These are phyloP conservation scores for Tragopan temminckii DNA, from an alignment of 2,797 vertebrate species.

Conservation along the genomic window DNA sequence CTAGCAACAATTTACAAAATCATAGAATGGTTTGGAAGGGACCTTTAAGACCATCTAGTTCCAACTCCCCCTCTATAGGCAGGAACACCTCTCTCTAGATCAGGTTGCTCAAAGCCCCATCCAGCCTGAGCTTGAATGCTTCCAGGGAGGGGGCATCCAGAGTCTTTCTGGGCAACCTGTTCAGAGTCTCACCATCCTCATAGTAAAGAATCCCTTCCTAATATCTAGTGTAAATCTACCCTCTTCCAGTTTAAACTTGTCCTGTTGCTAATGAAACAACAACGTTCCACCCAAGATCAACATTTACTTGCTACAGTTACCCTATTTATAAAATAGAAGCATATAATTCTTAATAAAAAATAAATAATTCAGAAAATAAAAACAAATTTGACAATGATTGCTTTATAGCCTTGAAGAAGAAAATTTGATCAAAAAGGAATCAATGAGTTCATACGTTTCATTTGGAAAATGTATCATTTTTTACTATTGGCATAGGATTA, in stretches of 20 bases:
- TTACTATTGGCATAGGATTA: background rate
- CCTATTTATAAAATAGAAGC: background rate
- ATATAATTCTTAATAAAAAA: background rate
- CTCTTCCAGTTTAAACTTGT: too few species aligned
- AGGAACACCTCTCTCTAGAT: too few species aligned
- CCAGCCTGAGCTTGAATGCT: too few species aligned
- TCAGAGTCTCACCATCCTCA: too few species aligned
- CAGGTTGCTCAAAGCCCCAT: too few species aligned
- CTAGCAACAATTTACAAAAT: background rate
- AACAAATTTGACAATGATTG: background rate
- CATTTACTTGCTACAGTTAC: background rate
- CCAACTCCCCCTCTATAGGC: too few species aligned
- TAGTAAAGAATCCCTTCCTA: too few species aligned
- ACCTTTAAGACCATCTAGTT: too few species aligned
- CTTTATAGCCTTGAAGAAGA: background rate
- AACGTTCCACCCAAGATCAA: background rate
- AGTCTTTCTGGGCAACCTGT: too few species aligned
- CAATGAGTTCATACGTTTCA: background rate
- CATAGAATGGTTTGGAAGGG: too few species aligned
- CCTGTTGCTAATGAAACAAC: background rate
- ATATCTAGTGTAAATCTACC: too few species aligned
- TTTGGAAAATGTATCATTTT: background rate
- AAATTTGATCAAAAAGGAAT: background rate
- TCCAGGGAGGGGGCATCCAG: too few species aligned
- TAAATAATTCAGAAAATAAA: background rate